Conservation (phyloP, 64 coral and sea anemone species). For the Catalaphyllia jardinei region DNA sequence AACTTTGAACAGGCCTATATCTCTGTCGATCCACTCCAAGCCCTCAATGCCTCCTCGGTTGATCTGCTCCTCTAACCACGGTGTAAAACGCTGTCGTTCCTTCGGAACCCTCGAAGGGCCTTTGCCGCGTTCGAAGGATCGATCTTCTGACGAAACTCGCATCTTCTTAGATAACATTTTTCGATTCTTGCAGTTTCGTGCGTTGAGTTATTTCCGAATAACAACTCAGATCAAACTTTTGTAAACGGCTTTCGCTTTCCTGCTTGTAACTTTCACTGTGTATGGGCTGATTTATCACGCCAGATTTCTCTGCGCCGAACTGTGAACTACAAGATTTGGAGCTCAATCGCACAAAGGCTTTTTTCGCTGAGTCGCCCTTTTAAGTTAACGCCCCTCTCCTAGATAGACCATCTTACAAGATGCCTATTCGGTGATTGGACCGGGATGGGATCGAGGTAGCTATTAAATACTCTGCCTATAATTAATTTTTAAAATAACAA, state of each 20-base stretch:
- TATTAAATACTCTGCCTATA: background rate
- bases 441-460: constrained; percentile 6
- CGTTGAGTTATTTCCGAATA: constrained; percentile 8
- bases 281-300: background rate
- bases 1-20: constrained; percentile 59
- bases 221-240: background rate
- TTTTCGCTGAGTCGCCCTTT: constrained; percentile 18
- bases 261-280: constrained; percentile 4
- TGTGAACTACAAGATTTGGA: background rate
- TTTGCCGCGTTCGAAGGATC: background rate
- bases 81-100: constrained; percentile 70
- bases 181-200: constrained; percentile 41
- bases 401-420: background rate
- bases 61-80: constrained; percentile 75
- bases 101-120: background rate
- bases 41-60: constrained; percentile 53
- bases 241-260: constrained; percentile 29
- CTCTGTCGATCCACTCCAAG: constrained; percentile 70
- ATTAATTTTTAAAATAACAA: background rate
- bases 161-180: constrained; percentile 28
- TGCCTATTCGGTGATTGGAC: background rate
- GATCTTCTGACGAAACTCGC: constrained; percentile 17
- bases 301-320: background rate
- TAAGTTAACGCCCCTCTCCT: constrained; percentile 5
- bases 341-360: background rate